Percentiles rank a stretch among this genome's conserved stretches.
phyloP scores from a whole-genome alignment of 1,140 invertebrate genomes.

The Drosophila tani region DNA sequence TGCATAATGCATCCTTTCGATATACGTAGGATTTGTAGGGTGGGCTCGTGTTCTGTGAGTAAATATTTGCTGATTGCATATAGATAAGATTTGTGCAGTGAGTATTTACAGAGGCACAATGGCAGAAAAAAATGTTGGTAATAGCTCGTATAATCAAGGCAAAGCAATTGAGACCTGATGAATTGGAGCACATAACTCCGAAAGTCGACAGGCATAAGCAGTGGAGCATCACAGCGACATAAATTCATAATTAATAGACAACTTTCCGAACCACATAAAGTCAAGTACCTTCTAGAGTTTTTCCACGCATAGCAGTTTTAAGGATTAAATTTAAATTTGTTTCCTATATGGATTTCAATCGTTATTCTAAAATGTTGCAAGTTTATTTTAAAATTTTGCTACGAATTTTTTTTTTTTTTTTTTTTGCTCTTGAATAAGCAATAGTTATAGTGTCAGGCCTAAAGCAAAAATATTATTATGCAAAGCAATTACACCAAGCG shows the following conservation, averaged over 20 bases:
- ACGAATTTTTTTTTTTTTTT: too few relatives aligned
- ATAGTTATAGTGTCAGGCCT: too few relatives aligned
- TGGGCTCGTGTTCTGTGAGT: constrained; percentile 22
- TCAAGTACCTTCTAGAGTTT: not conserved
- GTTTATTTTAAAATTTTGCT: too few relatives aligned
- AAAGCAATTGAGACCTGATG: constrained; percentile 15
- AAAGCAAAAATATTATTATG: too few relatives aligned
- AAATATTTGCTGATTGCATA: constrained; percentile 80
- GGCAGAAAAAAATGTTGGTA: constrained; percentile 14
- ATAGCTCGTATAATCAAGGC: constrained; percentile 19
- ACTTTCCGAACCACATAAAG: not conserved
- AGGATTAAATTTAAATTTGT: not conserved
- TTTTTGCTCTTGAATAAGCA: too few relatives aligned
- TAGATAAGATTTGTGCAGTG: constrained; percentile 70
- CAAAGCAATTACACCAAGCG: too few relatives aligned
- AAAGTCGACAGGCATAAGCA: not conserved
- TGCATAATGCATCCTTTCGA: constrained; percentile 62
- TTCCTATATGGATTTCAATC: too few relatives aligned
- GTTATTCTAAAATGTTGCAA: too few relatives aligned
- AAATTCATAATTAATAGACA: constrained; percentile 8
- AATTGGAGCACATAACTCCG: not conserved
- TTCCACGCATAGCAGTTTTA: not conserved
- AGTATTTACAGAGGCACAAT: constrained; percentile 54
- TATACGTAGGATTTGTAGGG: constrained; percentile 1
- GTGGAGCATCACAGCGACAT: constrained; percentile 2